Evolutionary conservation across 2,888 invertebrate species (phyloP).

Genomic region (Leptinotarsa rubiginosa): DNA sequence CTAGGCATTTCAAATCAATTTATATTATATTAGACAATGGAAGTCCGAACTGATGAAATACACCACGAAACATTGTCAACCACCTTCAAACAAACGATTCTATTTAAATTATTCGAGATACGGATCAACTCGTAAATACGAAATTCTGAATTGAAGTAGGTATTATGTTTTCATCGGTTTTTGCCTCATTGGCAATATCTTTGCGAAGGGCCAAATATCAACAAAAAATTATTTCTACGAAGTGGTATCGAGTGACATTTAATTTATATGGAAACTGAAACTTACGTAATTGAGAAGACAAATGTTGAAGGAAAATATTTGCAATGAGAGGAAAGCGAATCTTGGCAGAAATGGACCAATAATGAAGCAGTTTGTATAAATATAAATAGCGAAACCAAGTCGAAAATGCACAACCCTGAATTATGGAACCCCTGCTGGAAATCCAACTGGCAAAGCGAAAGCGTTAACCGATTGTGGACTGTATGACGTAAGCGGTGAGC

Average conservation of each 20-base stretch:
- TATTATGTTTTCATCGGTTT: not conserved
- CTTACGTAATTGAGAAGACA: not conserved
- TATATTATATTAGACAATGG: too few species aligned
- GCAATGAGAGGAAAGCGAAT: not conserved
- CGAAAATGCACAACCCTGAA: too few species aligned
- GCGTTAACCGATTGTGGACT: too few species aligned
- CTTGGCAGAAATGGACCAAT: not conserved
- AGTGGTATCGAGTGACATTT: not conserved
- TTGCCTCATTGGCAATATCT: not conserved
- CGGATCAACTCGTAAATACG: not conserved
- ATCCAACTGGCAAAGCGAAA: too few species aligned
- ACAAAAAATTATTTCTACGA: not conserved
- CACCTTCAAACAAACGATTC: too few species aligned
- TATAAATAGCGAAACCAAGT: too few species aligned
- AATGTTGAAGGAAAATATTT: not conserved
- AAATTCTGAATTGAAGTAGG: constrained; percentile 2
- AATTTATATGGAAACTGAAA: not conserved
- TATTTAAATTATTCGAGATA: not conserved
- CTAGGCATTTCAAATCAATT: too few species aligned
- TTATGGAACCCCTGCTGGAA: too few species aligned
- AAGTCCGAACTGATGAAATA: too few species aligned
- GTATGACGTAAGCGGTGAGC: too few species aligned
- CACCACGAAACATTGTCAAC: too few species aligned
- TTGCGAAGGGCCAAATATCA: not conserved
- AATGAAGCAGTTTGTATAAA: too few species aligned